Percentiles rank a stretch among this genome's conserved stretches.
Conservation (phyloP, 35 echinoderm and acorn worm genomes). For the Ophiothrix spiculata region DNA sequence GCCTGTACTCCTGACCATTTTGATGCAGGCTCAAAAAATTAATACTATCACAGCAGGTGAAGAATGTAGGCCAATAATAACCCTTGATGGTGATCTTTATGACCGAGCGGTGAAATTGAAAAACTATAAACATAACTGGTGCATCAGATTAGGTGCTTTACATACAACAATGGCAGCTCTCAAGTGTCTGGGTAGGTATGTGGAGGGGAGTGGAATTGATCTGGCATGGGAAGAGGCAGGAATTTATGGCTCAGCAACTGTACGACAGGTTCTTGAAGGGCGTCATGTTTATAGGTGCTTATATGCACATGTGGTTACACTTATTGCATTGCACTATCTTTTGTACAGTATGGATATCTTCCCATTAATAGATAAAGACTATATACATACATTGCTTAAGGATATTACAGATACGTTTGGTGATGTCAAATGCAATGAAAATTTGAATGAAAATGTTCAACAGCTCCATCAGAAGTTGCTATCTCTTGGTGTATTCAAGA, state of each 20-base stretch:
- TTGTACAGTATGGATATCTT: too few relatives aligned
- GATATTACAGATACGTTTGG: too few relatives aligned
- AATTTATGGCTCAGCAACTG: neutral
- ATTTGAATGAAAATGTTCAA: too few relatives aligned
- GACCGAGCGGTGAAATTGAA: neutral
- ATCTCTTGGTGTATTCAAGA: too few relatives aligned
- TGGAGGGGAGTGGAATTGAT: constrained; percentile 23
- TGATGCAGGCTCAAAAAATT: neutral
- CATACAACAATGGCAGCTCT: constrained; percentile 7
- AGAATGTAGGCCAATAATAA: neutral
- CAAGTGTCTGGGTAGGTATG: neutral
- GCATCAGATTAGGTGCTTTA: neutral
- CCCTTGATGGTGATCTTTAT: neutral
- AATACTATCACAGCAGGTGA: neutral
- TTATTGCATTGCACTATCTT: constrained; percentile 13
- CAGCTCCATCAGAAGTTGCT: too few relatives aligned
- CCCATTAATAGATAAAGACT: too few relatives aligned
- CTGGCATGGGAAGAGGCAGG: constrained; percentile 16
- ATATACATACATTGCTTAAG: too few relatives aligned
- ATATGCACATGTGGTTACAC: constrained; percentile 14
- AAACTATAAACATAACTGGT: neutral
- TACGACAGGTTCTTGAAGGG: constrained; percentile 16
- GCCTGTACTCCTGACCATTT: neutral
- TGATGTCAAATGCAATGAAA: too few relatives aligned
- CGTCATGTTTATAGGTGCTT: neutral